Evolutionary conservation across 2,797 vertebrate genomes (phyloP), one percentile per base, ranked within the genome.

Genomic region (Cynopterus sphinx): DNA sequence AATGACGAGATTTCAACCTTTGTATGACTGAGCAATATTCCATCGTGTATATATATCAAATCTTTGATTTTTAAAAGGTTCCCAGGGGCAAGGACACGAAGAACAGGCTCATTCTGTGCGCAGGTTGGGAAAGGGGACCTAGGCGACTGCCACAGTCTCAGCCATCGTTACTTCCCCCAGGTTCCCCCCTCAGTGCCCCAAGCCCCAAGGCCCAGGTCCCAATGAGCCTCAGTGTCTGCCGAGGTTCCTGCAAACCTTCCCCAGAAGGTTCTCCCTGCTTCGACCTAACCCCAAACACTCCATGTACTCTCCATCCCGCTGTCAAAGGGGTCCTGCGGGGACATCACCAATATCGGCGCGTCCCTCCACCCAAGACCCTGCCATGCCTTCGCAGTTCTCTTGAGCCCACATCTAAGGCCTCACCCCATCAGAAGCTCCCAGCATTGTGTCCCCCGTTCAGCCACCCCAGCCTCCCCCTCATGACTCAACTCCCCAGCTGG

Each of bases 311-410:
- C 61, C 19, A 85, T 24, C 33, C 11, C 28, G 28, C 21, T 61
- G 26, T 9, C 41, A 55, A 26, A 7, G 24, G 85, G 5, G 12
- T 3, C 6, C 39, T 22, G 1, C 0, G 2, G 24, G 46, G n/a
- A 53, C 41, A 6, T 6, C 22, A 24, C 1, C 13, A 24, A 15
- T 1, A 13, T 9, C 63, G 13, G 10, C 5, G 8, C 67, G 6
- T 46, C 28, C n/a, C 57, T 77, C 33, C 2, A 7, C 21, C 9
- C 7, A 0, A 49, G 68, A 74, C 4, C 7, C 3, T 16, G 2
- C 4, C 2, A 0, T n/a, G 28, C 31, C 24, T 59, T 49, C 57
- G 4, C 0, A 3, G 24, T 43, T 39, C 49, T 51, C 26, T 1
- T 0, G 15, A 36, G 22, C 17, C 53, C 41, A 13, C 21, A 2